Base-by-base conservation (phyloP, 2,888 invertebrate genomes). In the Crematogaster levior region DNA sequence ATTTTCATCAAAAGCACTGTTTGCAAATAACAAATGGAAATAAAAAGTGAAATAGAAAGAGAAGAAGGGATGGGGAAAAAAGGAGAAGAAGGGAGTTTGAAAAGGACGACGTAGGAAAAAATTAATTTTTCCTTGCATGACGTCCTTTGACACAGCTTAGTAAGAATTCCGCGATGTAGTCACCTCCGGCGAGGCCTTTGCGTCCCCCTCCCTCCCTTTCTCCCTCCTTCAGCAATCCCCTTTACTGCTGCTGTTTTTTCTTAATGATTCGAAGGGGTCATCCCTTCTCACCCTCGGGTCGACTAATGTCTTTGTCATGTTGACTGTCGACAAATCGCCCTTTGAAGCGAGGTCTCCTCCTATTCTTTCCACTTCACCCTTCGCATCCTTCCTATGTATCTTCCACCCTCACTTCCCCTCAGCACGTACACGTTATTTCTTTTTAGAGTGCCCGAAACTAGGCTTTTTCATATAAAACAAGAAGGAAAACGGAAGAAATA, bases 231-330 rank as follows among this genome's bases (percentile, higher is more conserved):
- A n/a, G n/a, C 56, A 53, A 12, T 15, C 56, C 70, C 56, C 24
- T 70, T 51, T 21, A 48, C 6, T 34, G 18, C 18, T 18, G 18
- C 51, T 56, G 34, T 37, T 53, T 65, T 83, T 89, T 83, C 90
- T 88, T 91, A 92, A 91, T 90, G 91, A 92, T 74, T 81, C 90
- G 85, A 85, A 73, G 83, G 85, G 85, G 85, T 88, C 81, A 66
- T 80, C 83, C 43, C 46, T 58, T 75, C 65, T 51, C 63, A 15
- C 46, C 56, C 61, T 81, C 56, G 30, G 84, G 66, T 65, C 82
- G 89, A 24, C 93, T 94, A 93, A 94, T 93, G 93, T 93, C 93
- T 94, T 93, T 94, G 93, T 93, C 93, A 87, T 94, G 93, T 94
- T 92, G 92, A 93, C 93, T 93, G 94, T 91, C 93, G 93, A 93